Evolutionary conservation across 2,888 invertebrate species (phyloP), one percentile per base, ranked within the genome.

Genomic region (Ellobium chinense): DNA sequence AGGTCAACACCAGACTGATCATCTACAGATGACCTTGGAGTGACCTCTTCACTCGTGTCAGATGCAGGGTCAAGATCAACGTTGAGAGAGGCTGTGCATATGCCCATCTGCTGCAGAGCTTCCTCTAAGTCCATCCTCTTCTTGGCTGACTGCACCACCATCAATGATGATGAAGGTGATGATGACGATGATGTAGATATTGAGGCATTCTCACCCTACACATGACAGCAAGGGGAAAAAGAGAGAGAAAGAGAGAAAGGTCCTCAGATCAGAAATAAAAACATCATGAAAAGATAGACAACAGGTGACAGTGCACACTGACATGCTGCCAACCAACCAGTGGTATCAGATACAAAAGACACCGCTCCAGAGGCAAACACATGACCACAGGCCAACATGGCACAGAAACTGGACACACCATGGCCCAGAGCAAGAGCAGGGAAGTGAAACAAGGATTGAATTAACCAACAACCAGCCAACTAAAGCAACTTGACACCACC

Each of bases 41-140:
- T 73, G 58, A 56, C 24, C 31, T 36, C 73, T 36, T 79, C 56
- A 36, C 68, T 34, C 29, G n/a, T 24, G 56, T 27, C 63, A 0
- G 62, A 18, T 1, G 62, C 65, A 7, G 29, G 63, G 5, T 78
- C 78, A 7, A 12, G 37, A 9, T 31, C 78, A 29, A 39, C 1
- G n/a, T 63, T 70, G 31, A 79, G 31, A 4, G 69, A 68, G 54
- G 78, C 78, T 14, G 78, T 72, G 21, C 63, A 70, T 21, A 72
- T 1, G 29, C 66, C 73, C 79, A 79, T 79, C 37, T 79, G 79
- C 58, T 73, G 29, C 58, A 79, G 60, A 7, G 79, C 79, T 39
- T 39, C 36, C 4, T 79, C 70, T 3, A 79, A 27, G 3, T 46
- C 70, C 0, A 39, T 63, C 72, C 70, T 69, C 27, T 69, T 56